Conservation (phyloP, 2,113 vertebrate species). For the Setophaga petechia region DNA sequence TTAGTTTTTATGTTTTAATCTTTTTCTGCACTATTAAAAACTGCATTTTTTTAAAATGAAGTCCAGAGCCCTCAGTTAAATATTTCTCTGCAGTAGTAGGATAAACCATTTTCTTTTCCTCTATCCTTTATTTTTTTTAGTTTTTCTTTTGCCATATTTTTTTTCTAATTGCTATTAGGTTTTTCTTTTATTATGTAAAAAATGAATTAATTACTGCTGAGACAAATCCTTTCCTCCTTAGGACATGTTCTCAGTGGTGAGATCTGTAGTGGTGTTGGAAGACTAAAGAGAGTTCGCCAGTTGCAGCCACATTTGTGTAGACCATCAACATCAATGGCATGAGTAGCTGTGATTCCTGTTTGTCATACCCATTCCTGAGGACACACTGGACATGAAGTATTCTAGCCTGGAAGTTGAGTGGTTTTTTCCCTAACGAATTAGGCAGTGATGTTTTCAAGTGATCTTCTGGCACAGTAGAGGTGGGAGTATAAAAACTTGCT, state of each 20-base stretch:
- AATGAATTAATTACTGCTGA: neutral
- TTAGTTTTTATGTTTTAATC: neutral
- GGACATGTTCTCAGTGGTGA: neutral
- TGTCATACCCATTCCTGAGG: neutral
- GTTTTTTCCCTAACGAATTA: neutral
- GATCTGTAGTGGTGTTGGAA: neutral
- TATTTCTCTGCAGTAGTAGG: neutral
- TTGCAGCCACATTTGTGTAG: neutral
- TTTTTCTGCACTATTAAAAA: neutral
- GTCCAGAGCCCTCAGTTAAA: neutral
- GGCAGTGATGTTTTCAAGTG: neutral
- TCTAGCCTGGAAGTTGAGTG: neutral
- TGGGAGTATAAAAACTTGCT: neutral
- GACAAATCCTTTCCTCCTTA: neutral
- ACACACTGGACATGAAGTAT: neutral
- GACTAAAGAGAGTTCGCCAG: neutral
- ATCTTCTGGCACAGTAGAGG: neutral
- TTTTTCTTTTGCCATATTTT: neutral
- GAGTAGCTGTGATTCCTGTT: neutral
- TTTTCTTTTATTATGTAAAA: neutral
- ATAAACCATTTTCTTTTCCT: neutral
- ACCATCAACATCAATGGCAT: fast-evolving
- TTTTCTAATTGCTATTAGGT: neutral
- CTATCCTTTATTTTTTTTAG: neutral
- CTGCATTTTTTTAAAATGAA: neutral